Conservation (phyloP, 30 jellyfish, hydroid and myxozoan species). For the Aurelia coerulea region DNA sequence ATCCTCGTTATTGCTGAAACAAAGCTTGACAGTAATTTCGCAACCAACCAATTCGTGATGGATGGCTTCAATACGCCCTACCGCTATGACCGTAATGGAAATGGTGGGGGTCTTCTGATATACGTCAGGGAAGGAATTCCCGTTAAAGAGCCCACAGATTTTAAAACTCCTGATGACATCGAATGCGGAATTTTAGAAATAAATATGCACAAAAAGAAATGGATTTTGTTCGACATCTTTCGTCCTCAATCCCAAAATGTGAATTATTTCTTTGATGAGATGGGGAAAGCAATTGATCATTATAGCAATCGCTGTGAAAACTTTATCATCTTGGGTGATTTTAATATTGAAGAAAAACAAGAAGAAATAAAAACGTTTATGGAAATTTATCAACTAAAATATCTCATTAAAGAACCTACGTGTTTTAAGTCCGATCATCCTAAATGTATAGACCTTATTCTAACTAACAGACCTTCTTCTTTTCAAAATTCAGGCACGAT, state of each 20-base stretch:
- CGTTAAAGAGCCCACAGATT: slow-evolving; percentile 4
- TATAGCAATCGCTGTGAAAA: no score
- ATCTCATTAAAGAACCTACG: slow-evolving; percentile 23
- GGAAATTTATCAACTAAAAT: background rate
- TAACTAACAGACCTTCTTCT: slow-evolving; percentile 12
- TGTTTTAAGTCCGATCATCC: slow-evolving; percentile 37
- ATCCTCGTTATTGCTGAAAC: slow-evolving; percentile 44
- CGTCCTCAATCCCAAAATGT: slow-evolving; percentile 15
- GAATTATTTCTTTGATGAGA: slow-evolving; percentile 25
- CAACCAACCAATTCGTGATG: slow-evolving; percentile 23
- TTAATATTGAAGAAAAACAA: no score
- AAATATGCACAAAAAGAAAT: slow-evolving; percentile 23
- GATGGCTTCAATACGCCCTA: slow-evolving; percentile 34
- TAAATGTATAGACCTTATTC: slow-evolving; percentile 20
- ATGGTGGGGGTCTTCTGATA: slow-evolving; percentile 42
- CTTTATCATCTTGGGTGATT: no score
- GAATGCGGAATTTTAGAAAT: slow-evolving; percentile 24
- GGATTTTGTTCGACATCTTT: no score
- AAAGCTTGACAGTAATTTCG: slow-evolving; percentile 36
- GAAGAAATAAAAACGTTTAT: no score
- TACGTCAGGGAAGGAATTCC: slow-evolving; percentile 3
- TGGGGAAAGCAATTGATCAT: no score
- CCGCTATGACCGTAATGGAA: slow-evolving; percentile 43
- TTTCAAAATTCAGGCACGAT: slow-evolving; percentile 24
- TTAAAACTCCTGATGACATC: slow-evolving; percentile 12